phyloP scores from a whole-genome alignment of 92 coral and sea anemone genomes.

The Phenganax subtilis region DNA sequence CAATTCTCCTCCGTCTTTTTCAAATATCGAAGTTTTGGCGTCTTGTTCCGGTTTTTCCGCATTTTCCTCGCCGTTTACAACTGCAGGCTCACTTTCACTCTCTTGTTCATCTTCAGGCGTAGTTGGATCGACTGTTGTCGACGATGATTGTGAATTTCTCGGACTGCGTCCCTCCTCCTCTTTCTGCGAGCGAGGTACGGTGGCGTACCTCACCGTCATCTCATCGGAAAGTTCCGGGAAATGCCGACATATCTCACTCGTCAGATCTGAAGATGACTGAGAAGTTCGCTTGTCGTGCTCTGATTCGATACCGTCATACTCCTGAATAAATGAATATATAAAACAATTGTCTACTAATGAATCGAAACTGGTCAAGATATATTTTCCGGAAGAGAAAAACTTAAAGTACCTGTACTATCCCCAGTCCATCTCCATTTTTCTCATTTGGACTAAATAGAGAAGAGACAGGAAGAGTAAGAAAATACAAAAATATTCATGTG shows the following conservation, averaged over 20 bases:
- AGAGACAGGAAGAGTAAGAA: neutral
- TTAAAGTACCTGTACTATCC: constrained; percentile 12
- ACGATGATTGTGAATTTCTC: neutral
- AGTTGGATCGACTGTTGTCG: constrained; percentile 6
- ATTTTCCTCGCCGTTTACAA: constrained; percentile 22
- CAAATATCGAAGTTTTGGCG: neutral
- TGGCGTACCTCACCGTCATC: neutral
- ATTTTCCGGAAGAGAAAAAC: neutral
- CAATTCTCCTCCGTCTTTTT: constrained; percentile 11
- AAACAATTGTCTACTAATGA: neutral
- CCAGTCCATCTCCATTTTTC: constrained; percentile 16
- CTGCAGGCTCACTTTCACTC: constrained; percentile 1
- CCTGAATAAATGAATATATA: neutral
- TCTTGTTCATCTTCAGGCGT: constrained; percentile 21
- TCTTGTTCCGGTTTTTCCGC: constrained; percentile 17
- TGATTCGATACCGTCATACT: neutral
- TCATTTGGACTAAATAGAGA: constrained; percentile 17
- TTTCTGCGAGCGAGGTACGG: constrained; percentile 34
- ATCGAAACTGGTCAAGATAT: too few species aligned
- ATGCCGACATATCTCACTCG: constrained; percentile 36
- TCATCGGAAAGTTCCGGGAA: constrained; percentile 34
- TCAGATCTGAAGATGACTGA: constrained; percentile 26
- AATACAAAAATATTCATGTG: neutral
- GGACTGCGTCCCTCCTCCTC: constrained; percentile 23
- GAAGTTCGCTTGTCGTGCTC: constrained; percentile 9